These are phyloP conservation scores for Epinephelus malabaricus DNA, from an alignment of 2,797 vertebrate genomes.

Conservation along the genomic window DNA sequence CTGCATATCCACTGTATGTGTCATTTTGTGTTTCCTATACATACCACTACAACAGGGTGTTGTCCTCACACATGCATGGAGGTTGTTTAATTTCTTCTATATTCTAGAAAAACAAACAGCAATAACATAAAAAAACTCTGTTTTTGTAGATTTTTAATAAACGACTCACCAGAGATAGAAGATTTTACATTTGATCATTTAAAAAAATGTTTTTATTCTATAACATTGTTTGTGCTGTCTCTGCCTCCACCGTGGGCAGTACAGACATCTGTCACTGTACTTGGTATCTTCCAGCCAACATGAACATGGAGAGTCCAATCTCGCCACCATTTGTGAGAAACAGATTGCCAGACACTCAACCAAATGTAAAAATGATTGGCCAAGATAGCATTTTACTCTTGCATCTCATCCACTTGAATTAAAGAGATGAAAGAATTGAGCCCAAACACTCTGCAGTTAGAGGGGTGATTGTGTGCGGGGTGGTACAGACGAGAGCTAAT, in stretches of 20 bases:
- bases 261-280: conserved; percentile 10
- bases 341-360: conserved; percentile 18
- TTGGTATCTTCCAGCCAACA: neutral
- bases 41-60: no score
- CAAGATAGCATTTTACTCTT: conserved; percentile 31
- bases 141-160: conserved; percentile 17
- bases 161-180: neutral
- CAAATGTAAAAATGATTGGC: conserved; percentile 44
- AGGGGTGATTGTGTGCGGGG: neutral
- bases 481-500: conserved; percentile 25
- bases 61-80: neutral
- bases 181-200: neutral
- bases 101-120: neutral
- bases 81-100: neutral
- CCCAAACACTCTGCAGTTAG: conserved; percentile 42
- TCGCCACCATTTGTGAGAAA: conserved; percentile 11
- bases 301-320: conserved; percentile 11
- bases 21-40: neutral
- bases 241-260: neutral
- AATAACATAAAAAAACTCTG: neutral
- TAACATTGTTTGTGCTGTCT: neutral
- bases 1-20: neutral
- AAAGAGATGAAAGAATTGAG: conserved; percentile 35
- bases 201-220: conserved; percentile 24
- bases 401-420: conserved; percentile 51